Percentiles rank a stretch among this genome's conserved stretches.
phyloP scores from a whole-genome alignment of 2,888 invertebrate genomes.

The Hanleya hanleyi region DNA sequence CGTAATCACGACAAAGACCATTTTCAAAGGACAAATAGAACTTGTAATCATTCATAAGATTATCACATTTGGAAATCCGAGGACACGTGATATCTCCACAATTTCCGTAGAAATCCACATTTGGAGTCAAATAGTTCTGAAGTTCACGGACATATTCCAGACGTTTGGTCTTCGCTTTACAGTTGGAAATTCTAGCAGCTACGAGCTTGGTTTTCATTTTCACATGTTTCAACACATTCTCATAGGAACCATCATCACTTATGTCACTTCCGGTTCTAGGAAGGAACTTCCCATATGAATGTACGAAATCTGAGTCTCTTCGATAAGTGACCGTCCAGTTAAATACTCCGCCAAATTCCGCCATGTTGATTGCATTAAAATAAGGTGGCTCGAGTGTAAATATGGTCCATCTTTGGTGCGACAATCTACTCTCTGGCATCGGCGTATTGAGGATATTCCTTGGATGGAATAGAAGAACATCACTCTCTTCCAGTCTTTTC shows the following conservation, averaged over 20 bases:
- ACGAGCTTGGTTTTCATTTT: background rate
- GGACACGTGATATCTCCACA: background rate
- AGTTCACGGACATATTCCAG: background rate
- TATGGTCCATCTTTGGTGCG: background rate
- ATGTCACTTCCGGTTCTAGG: background rate
- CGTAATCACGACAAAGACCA: background rate
- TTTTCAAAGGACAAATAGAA: background rate
- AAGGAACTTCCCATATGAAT: too few relatives aligned
- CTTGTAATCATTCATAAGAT: background rate
- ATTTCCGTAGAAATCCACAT: background rate
- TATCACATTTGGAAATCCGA: background rate
- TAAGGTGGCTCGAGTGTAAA: background rate
- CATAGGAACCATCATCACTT: too few relatives aligned
- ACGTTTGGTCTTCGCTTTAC: background rate
- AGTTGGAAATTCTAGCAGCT: background rate
- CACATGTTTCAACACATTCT: background rate
- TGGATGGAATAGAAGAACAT: background rate
- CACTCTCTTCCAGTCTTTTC: background rate
- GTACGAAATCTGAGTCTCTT: background rate
- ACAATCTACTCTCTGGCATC: background rate
- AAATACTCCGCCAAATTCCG: background rate
- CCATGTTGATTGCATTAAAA: background rate
- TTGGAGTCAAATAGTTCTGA: background rate
- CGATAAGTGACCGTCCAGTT: constrained; percentile 4
- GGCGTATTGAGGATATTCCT: background rate